Conservation (phyloP, 1,140 invertebrate genomes). For the Drepana arcuata region DNA sequence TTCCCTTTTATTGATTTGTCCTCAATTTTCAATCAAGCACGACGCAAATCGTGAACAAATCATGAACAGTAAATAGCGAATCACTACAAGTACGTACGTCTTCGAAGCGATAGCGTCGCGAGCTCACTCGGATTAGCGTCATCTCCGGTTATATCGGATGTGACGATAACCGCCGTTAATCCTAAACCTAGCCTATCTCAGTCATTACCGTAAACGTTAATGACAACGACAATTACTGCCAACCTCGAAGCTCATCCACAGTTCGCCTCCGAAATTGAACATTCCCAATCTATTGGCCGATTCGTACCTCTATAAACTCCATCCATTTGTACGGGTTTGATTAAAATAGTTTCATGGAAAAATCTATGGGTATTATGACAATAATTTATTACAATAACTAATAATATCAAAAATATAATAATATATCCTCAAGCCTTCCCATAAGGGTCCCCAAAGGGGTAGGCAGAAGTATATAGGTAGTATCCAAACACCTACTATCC, state of each 20-base stretch:
- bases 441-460: no score
- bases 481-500: no score
- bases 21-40: slow-evolving; percentile 3
- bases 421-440: no score
- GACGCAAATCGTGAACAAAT: slow-evolving; percentile 5
- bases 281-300: slow-evolving; percentile 54
- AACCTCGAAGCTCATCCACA: slow-evolving; percentile 43
- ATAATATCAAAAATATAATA: background rate
- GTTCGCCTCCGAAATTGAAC: slow-evolving; percentile 45
- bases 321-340: slow-evolving; percentile 50
- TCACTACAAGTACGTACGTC: slow-evolving; percentile 12
- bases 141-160: slow-evolving; percentile 36
- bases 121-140: slow-evolving; percentile 36
- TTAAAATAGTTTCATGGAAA: slow-evolving; percentile 65
- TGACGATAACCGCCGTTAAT: slow-evolving; percentile 49
- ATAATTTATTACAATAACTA: background rate
- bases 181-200: no score
- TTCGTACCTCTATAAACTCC: slow-evolving; percentile 55
- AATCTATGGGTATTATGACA: slow-evolving; percentile 8
- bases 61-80: slow-evolving; percentile 15
- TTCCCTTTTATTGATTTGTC: no score
- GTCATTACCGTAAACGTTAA: slow-evolving; percentile 68
- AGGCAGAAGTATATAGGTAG: no score
- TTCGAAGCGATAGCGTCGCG: slow-evolving; percentile 10
- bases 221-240: slow-evolving; percentile 56